A percentile compares a stretch with the other conserved stretches of the same genome.
Conservation (phyloP, 2,113 vertebrate genomes). For the Isichthys henryi region DNA sequence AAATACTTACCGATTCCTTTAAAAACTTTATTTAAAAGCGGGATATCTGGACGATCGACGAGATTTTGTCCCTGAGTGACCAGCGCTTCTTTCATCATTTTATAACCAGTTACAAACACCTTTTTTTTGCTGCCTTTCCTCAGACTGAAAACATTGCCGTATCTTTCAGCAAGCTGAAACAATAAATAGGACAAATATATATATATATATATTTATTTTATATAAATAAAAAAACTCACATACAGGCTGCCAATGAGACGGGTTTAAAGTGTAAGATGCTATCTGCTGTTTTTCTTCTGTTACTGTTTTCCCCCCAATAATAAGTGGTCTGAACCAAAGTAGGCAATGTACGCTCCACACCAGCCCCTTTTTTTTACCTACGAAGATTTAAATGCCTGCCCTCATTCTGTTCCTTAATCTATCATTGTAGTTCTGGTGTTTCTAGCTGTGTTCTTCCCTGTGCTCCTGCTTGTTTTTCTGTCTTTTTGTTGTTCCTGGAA, state of each 20-base stretch:
- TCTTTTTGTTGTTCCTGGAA: not conserved
- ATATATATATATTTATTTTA: no score
- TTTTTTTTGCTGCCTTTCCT: rapidly evolving
- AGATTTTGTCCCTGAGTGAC: constrained; percentile 47
- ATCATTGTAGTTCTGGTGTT: not conserved
- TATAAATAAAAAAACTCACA: no score
- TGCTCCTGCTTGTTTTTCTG: not conserved
- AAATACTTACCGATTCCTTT: constrained; percentile 39
- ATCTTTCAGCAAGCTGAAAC: constrained; percentile 43
- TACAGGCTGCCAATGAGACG: no score
- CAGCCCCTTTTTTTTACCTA: not conserved
- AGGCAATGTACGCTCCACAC: not conserved
- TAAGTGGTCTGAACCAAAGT: no score
- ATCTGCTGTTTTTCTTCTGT: no score
- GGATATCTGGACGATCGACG: constrained; percentile 18
- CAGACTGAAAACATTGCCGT: constrained; percentile 38
- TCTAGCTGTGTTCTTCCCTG: not conserved
- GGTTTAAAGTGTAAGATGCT: no score
- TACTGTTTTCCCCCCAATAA: no score
- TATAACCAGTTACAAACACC: constrained; percentile 37
- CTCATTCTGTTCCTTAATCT: not conserved
- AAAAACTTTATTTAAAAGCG: not conserved
- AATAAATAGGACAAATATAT: no score
- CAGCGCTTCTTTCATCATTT: constrained; percentile 49
- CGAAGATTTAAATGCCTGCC: not conserved